phyloP scores from a whole-genome alignment of 2,888 invertebrate genomes.

The Amphipyra tragopoginis region DNA sequence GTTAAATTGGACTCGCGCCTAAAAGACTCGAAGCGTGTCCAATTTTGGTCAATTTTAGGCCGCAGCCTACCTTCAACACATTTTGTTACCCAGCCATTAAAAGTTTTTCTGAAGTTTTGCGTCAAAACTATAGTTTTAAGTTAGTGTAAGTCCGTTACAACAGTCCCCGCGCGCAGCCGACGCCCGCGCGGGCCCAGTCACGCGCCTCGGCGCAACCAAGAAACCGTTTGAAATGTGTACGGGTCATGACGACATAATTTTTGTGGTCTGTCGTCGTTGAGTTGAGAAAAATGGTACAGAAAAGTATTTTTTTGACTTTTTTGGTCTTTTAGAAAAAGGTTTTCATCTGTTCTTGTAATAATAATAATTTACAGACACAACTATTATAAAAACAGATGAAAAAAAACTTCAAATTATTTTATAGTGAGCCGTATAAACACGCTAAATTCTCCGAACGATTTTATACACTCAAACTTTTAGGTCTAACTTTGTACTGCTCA shows the following conservation, averaged over 20 bases:
- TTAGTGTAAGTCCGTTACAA: conserved; percentile 79
- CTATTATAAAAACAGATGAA: no score
- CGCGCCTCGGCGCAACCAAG: conserved; percentile 84
- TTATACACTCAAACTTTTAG: conserved; percentile 42
- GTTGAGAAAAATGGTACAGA: conserved; percentile 23
- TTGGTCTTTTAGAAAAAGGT: background rate
- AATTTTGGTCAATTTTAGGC: background rate
- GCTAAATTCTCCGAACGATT: conserved; percentile 44
- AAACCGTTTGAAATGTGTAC: conserved; percentile 71
- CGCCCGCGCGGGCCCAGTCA: conserved; percentile 81
- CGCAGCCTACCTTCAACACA: background rate
- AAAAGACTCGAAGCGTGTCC: no score
- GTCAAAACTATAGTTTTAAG: conserved; percentile 60
- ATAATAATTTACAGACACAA: background rate
- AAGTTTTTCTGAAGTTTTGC: conserved; percentile 35
- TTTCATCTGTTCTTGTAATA: conserved; percentile 1
- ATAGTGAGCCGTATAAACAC: conserved; percentile 40
- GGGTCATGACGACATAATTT: conserved; percentile 37
- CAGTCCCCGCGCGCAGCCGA: conserved; percentile 84
- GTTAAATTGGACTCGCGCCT: no score
- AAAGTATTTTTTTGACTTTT: background rate
- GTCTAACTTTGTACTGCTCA: conserved; percentile 32
- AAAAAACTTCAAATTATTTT: conserved; percentile 1
- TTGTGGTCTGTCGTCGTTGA: conserved; percentile 40
- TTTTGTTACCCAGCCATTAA: background rate